A percentile compares a stretch with the other conserved stretches of the same genome.
phyloP scores from a whole-genome alignment of 2,113 vertebrate species.

The Trichomycterus rosablanca region DNA sequence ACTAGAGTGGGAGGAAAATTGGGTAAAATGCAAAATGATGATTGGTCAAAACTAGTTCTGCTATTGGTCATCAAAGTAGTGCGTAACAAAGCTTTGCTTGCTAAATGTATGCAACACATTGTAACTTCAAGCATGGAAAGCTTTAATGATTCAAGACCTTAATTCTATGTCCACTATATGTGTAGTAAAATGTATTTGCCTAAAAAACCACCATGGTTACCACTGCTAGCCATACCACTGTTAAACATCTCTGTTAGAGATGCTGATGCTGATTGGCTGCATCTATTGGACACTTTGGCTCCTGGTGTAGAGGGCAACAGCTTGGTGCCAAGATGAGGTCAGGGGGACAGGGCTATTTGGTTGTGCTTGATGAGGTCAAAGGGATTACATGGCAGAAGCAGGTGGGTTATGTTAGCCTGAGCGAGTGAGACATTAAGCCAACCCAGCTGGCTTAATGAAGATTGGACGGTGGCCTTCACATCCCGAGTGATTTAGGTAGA shows the following conservation, averaged over 20 bases:
- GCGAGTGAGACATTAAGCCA: slow-evolving; percentile 4
- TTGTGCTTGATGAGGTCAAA: slow-evolving; percentile 19
- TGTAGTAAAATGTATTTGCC: too few relatives aligned
- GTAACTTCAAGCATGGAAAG: too few relatives aligned
- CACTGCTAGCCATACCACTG: not conserved
- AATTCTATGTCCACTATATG: too few relatives aligned
- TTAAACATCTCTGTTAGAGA: not conserved
- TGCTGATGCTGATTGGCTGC: not conserved
- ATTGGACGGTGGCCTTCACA: slow-evolving; percentile 23
- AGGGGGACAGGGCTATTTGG: slow-evolving; percentile 5
- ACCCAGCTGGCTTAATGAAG: slow-evolving; percentile 6
- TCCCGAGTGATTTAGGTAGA: slow-evolving; percentile 23
- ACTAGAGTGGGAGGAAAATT: too few relatives aligned
- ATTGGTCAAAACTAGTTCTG: too few relatives aligned
- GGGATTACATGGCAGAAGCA: slow-evolving; percentile 27
- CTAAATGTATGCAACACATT: too few relatives aligned
- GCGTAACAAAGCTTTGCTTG: too few relatives aligned
- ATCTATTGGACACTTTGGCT: not conserved
- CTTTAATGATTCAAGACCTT: too few relatives aligned
- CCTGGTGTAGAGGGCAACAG: not conserved
- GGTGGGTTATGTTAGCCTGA: slow-evolving; percentile 23
- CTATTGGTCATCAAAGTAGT: too few relatives aligned
- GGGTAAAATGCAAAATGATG: too few relatives aligned
- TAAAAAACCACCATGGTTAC: too few relatives aligned
- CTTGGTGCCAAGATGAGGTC: not conserved